phyloP scores from a whole-genome alignment of 2,113 vertebrate species.

The Rhinichthys klamathensis region DNA sequence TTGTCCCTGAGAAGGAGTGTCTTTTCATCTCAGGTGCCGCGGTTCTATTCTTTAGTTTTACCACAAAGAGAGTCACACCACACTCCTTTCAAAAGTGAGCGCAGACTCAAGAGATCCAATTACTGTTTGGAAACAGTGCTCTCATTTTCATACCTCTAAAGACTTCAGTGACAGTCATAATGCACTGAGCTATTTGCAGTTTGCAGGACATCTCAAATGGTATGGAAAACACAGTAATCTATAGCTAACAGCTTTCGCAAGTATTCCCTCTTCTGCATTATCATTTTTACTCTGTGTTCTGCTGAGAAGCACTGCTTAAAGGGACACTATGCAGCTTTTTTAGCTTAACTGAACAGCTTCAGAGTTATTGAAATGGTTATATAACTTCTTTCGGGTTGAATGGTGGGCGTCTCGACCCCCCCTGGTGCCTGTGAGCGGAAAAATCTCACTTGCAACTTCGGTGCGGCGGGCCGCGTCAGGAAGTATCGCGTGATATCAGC shows the following conservation, averaged over 20 bases:
- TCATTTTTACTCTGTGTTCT: conserved; percentile 6
- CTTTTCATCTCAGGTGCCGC: neutral
- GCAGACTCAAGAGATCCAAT: conserved; percentile 42
- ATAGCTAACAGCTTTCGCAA: conserved; percentile 29
- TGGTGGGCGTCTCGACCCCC: too few relatives aligned
- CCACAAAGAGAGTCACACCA: conserved; percentile 13
- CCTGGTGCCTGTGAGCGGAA: too few relatives aligned
- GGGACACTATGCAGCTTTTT: too few relatives aligned
- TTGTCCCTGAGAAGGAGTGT: neutral
- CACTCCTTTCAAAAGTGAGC: conserved; percentile 4
- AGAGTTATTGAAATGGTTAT: too few relatives aligned
- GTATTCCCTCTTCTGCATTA: conserved; percentile 4
- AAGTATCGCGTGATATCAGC: too few relatives aligned
- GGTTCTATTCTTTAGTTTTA: conserved; percentile 32
- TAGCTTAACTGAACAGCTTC: too few relatives aligned
- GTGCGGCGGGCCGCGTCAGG: too few relatives aligned
- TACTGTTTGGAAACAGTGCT: conserved; percentile 48
- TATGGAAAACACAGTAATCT: conserved; percentile 37
- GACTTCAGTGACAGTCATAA: conserved; percentile 19
- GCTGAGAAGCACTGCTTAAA: too few relatives aligned
- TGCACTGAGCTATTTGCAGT: conserved; percentile 34
- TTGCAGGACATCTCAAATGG: conserved; percentile 37
- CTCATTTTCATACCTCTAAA: conserved; percentile 45
- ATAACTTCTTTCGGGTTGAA: too few relatives aligned
- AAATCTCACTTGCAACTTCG: too few relatives aligned